A percentile compares a stretch with the other conserved stretches of the same genome.
phyloP scores from a whole-genome alignment of 2,888 invertebrate species.

The Lacanobia wlatinum region DNA sequence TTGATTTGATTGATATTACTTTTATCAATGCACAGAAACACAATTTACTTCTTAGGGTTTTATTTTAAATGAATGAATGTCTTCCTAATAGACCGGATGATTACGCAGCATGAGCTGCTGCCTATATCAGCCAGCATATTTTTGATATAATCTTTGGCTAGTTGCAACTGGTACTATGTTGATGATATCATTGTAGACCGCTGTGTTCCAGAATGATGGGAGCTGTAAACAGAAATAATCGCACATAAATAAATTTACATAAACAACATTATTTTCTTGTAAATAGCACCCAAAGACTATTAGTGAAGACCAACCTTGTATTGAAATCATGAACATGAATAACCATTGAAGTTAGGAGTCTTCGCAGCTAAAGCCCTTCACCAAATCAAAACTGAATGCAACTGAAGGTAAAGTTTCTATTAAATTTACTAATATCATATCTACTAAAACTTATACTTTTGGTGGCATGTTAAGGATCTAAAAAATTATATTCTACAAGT shows the following conservation, averaged over 20 bases:
- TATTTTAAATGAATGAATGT: constrained; percentile 34
- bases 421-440: constrained; percentile 22
- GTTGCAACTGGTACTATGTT: constrained; percentile 1
- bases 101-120: not conserved
- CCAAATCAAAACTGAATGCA: constrained; percentile 65
- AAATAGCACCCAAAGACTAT: constrained; percentile 9
- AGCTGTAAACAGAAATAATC: constrained; percentile 75
- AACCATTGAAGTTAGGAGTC: constrained; percentile 34
- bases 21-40: constrained; percentile 7
- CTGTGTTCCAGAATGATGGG: constrained; percentile 85
- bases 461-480: not conserved
- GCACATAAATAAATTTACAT: not conserved
- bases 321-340: constrained; percentile 42
- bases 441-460: not conserved
- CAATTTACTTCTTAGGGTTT: constrained; percentile 15
- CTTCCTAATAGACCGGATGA: constrained; percentile 14
- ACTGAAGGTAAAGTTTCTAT: constrained; percentile 65
- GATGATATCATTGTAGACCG: constrained; percentile 71
- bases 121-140: constrained; percentile 7
- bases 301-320: constrained; percentile 46
- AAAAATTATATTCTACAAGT: not conserved
- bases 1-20: no score
- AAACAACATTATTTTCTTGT: not conserved
- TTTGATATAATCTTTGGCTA: constrained; percentile 8
- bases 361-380: constrained; percentile 54